Base-by-base conservation (phyloP, 2,888 invertebrate species). In the Drosophila birchii region DNA sequence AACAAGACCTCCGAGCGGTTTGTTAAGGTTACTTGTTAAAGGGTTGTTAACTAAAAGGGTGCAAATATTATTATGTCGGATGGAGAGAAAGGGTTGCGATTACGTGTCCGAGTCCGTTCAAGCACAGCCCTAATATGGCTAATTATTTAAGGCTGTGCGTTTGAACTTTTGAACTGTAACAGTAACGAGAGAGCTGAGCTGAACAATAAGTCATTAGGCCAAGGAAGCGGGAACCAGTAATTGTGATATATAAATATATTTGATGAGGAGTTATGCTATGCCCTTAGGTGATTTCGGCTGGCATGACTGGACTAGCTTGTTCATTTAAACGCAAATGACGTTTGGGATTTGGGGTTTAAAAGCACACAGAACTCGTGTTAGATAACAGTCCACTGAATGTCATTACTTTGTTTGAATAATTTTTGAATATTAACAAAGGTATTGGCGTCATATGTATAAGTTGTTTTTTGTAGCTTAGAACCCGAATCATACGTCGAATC, bases 281-380 rank as follows among this genome's bases (percentile, higher is more conserved):
- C 43, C 43, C 54, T 8, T 5, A 32, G 69, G 67, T 34, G 20
- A 23, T 34, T 49, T 34, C 16, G 16, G 61, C 36, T 20, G 29
- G 32, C 29, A 16, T n/a, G 36, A 58, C 51, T 23, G 36, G 20
- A 56, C 51, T 54, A 63, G 53, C 49, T 76, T 78, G 75, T 69
- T 86, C 81, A 86, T 86, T 90, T 86, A 78, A 67, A 86, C 87
- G 75, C 76, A 90, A 90, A 90, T 88, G 81, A 86, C 80, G 68
- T 71, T 73, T 67, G 89, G 90, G 89, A 86, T 63, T 75, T 78
- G 73, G 43, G 39, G 16, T 23, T 53, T 41, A 34, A 41, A 44
- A 53, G 7, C 61, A 43, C 44, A 7, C 54, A 11, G 58, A 63
- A 60, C 41, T 26, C 26, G 67, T 53, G 69, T 70, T 68, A 45